Conservation (phyloP, 1,140 invertebrate genomes). For the Temnothorax curvispinosus region DNA sequence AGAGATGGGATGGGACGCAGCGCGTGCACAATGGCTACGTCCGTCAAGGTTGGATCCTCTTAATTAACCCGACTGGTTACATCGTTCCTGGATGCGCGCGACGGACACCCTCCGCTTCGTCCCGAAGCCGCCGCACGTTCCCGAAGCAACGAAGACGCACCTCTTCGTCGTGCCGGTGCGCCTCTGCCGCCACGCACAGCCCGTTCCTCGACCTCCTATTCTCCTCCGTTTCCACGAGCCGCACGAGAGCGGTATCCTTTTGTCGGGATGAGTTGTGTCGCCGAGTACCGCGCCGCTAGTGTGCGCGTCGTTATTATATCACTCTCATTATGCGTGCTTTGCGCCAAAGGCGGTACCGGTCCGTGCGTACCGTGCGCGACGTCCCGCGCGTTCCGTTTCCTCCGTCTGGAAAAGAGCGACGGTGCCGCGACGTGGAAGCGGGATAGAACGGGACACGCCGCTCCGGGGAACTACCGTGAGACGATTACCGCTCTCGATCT, state of each 20-base stretch:
- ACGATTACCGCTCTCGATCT: conserved; percentile 57
- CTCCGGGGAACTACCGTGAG: conserved; percentile 56
- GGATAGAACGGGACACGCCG: not conserved
- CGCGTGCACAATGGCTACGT: conserved; percentile 73
- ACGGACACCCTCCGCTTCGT: conserved; percentile 66
- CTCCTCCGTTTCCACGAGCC: conserved; percentile 44
- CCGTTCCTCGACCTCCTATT: conserved; percentile 64
- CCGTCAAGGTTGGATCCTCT: conserved; percentile 77
- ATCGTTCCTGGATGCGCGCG: conserved; percentile 70
- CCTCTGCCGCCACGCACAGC: not conserved
- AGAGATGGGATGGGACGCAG: conserved; percentile 6
- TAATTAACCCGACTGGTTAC: conserved; percentile 78
- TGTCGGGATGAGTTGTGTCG: conserved; percentile 77
- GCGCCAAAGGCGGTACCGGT: conserved; percentile 76
- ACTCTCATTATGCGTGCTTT: conserved; percentile 75
- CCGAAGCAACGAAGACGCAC: conserved; percentile 48
- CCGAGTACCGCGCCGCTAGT: conserved; percentile 60
- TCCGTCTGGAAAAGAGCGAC: conserved; percentile 10
- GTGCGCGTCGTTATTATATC: conserved; percentile 77
- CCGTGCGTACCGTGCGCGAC: conserved; percentile 24
- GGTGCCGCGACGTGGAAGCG: conserved; percentile 3
- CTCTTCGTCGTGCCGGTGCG: conserved; percentile 30
- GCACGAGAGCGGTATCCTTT: conserved; percentile 72
- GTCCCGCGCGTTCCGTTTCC: conserved; percentile 4
- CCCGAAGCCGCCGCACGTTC: conserved; percentile 45